phyloP scores from a whole-genome alignment of 2,113 vertebrate species.

The Macaca mulatta region DNA sequence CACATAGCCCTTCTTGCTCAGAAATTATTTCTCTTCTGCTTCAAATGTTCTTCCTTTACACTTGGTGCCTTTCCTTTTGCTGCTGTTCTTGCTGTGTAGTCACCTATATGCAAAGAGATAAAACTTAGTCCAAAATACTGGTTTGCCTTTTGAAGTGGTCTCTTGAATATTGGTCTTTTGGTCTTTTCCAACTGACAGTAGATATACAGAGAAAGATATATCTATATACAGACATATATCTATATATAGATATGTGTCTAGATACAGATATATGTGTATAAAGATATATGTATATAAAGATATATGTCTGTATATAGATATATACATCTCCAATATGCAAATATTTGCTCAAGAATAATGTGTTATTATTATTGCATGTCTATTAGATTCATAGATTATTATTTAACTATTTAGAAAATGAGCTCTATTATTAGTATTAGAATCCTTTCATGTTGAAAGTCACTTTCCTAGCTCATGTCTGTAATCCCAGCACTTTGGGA shows the following conservation, averaged over 20 bases:
- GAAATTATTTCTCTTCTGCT: constrained; percentile 65
- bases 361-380: neutral
- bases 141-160: constrained; percentile 70
- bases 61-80: constrained; percentile 11
- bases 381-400: neutral
- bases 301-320: neutral
- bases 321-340: neutral
- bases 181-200: constrained; percentile 49
- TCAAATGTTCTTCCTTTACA: neutral
- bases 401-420: neutral
- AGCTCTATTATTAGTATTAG: neutral
- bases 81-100: constrained; percentile 7
- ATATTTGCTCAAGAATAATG: constrained; percentile 1
- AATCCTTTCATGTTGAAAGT: neutral
- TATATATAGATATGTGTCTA: neutral
- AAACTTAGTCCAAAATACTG: constrained; percentile 68
- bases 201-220: neutral
- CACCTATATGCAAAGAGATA: constrained; percentile 23
- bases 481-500: no score
- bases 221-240: neutral
- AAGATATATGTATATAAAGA: neutral
- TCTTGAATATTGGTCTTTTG: constrained; percentile 53
- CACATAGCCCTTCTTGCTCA: constrained; percentile 58
- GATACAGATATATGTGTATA: no score
- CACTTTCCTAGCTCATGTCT: neutral